Base-by-base conservation (phyloP, 2,113 vertebrate species). In the Prinia subflava region DNA sequence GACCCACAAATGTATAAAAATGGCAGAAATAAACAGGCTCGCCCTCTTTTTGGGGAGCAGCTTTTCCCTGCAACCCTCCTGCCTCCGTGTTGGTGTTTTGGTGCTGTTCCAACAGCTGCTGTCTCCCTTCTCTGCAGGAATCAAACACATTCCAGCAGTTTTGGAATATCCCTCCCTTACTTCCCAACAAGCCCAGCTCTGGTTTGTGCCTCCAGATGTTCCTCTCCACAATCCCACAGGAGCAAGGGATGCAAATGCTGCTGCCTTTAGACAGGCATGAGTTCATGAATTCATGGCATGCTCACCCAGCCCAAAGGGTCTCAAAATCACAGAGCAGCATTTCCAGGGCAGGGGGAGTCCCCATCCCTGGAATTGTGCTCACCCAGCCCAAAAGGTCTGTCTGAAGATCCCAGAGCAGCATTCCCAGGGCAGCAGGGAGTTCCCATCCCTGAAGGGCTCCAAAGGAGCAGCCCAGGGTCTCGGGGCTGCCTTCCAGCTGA, bases 221-320 rank as follows among this genome's bases (percentile, higher is more conserved):
- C 21, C 46, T 8, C 30, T 50, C 39, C 6, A 2, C 27, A 27
- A 15, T 9, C 13, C 44, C 55, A 21, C 16, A 13, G 7, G 35
- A 42, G 10, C 50, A 25, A 25, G 19, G 8, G 20, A 22, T n/a
- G 39, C 7, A 9, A 74, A 31, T 4, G 17, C 41, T 5, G 50
- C 0, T 22, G 9, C 46, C 23, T 62, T 41, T 16, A 6, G 47
- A 39, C 23, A 10, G 10, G 12, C 49, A 16, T 47, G 18, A 35
- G 28, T 17, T 11, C 16, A 4, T 1, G 9, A 59, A 23, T 15
- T 30, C 39, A 0, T 3, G 20, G 50, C 28, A 19, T 1, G 12
- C 33, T 60, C 44, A 7, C 22, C 33, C 49, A 19, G 27, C 11
- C 28, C 8, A 2, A 24, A 14, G 46, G 21, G 3, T 9, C 39